Evolutionary conservation across 2,797 vertebrate species (phyloP).

Genomic region (Avahi laniger): DNA sequence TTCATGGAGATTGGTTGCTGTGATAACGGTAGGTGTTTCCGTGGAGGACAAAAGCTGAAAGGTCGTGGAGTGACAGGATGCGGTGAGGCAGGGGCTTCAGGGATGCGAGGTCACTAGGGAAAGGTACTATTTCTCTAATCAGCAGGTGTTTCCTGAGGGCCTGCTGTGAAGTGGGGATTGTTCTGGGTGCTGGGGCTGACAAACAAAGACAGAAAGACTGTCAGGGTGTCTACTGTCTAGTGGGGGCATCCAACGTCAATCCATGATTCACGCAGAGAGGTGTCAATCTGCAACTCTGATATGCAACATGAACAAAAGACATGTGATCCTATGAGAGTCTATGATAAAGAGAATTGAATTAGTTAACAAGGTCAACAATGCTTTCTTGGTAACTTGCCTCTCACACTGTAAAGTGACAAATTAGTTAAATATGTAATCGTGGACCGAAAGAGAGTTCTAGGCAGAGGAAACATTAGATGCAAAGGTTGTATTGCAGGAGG

Average conservation of each 20-base stretch:
- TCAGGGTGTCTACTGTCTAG: background rate
- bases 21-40: background rate
- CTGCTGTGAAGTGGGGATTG: accelerated
- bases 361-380: background rate
- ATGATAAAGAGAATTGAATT: background rate
- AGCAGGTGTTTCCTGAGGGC: background rate
- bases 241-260: background rate
- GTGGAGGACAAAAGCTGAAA: background rate
- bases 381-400: background rate
- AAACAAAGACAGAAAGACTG: accelerated
- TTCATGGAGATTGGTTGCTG: background rate
- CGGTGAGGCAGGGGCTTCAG: background rate
- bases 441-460: background rate
- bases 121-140: background rate
- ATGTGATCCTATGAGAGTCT: background rate
- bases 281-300: background rate
- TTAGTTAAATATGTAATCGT: background rate
- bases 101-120: background rate
- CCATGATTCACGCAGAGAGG: no score
- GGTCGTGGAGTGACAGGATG: no score
- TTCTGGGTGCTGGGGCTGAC: background rate
- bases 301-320: background rate
- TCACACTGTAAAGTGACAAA: background rate
- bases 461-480: background rate
- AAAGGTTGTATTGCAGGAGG: background rate